phyloP scores from a whole-genome alignment of 2,797 vertebrate species.

The Crocidura indochinensis region DNA sequence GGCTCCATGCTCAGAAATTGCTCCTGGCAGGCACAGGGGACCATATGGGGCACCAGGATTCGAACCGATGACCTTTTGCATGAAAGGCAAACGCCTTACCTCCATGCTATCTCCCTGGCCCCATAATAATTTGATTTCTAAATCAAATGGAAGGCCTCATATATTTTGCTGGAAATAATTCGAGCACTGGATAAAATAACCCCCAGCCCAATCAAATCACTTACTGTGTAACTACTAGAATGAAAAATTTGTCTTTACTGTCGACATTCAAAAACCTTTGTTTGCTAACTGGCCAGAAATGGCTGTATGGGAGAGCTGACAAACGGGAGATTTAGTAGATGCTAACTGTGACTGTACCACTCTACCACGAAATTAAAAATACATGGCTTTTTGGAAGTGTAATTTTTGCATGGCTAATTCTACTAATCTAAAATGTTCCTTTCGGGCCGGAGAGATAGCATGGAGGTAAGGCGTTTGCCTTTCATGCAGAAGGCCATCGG shows the following conservation, averaged over 20 bases:
- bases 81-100: no score
- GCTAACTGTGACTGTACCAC: neutral
- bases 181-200: neutral
- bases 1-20: no score
- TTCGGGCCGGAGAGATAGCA: no score
- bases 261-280: constrained; percentile 13
- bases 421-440: constrained; percentile 55
- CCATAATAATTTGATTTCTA: neutral
- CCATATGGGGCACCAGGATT: no score
- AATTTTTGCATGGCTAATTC: constrained; percentile 6
- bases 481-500: no score
- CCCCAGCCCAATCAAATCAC: neutral
- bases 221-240: constrained; percentile 32
- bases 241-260: neutral
- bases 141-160: neutral
- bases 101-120: no score
- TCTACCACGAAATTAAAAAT: constrained; percentile 64
- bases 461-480: no score
- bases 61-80: no score
- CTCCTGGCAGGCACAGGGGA: no score
- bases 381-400: neutral
- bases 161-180: constrained; percentile 23
- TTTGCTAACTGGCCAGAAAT: constrained; percentile 35
- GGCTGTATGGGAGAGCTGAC: neutral
- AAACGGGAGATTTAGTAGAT: neutral